Conservation (phyloP, 2,113 vertebrate species). For the Crotalus horridus region DNA sequence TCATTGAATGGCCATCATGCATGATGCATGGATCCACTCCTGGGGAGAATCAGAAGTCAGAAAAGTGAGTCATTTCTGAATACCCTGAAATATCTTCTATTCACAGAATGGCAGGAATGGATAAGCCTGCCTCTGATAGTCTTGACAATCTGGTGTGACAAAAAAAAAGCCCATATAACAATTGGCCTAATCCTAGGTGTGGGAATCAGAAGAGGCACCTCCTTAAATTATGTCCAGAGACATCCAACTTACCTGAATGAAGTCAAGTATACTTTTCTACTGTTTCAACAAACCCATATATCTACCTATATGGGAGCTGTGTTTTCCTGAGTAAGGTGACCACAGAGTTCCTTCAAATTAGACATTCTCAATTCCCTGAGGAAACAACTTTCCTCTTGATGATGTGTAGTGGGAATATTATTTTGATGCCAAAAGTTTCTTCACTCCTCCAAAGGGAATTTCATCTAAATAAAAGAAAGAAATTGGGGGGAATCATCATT, state of each 20-base stretch:
- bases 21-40: background rate
- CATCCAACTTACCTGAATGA: conserved; percentile 6
- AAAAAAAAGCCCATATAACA: background rate
- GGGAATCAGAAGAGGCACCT: background rate
- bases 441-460: background rate
- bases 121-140: background rate
- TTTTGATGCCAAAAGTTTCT: background rate
- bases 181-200: background rate
- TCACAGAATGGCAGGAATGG: background rate
- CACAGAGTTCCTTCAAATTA: too few species aligned
- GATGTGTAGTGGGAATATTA: conserved; percentile 1
- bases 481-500: background rate
- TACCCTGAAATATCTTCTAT: too few species aligned
- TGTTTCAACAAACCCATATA: background rate
- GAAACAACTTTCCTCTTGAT: background rate
- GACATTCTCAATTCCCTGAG: background rate
- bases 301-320: background rate
- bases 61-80: background rate
- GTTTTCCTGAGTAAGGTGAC: background rate
- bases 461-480: background rate
- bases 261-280: background rate
- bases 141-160: background rate
- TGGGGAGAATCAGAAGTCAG: background rate
- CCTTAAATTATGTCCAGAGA: background rate
- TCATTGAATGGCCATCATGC: background rate